Conservation (phyloP, 64 coral and sea anemone genomes). For the Montipora sp. region DNA sequence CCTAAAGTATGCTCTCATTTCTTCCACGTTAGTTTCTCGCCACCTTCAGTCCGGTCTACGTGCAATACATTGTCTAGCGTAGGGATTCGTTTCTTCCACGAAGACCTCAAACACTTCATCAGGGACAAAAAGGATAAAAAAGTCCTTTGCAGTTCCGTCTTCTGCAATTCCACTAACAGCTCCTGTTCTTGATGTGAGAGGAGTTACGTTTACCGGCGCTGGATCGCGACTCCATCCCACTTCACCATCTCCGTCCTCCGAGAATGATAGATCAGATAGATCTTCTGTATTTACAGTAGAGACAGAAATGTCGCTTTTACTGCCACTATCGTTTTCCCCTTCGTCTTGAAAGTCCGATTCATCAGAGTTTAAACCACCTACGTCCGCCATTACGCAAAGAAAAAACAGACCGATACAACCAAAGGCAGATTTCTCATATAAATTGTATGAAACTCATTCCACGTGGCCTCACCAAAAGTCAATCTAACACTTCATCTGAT, state of each 20-base stretch:
- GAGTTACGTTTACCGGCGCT: not conserved
- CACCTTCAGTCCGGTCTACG: slow-evolving; percentile 22
- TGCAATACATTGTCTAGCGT: slow-evolving; percentile 6
- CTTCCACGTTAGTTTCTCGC: not conserved
- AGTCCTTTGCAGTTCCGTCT: slow-evolving; percentile 40
- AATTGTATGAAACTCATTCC: slow-evolving; percentile 6
- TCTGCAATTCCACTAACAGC: slow-evolving; percentile 25
- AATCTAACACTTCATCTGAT: slow-evolving; percentile 4
- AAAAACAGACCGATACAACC: not conserved
- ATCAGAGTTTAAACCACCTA: not conserved
- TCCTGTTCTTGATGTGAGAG: slow-evolving; percentile 21
- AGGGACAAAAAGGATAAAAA: slow-evolving; percentile 33
- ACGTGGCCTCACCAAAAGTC: not conserved
- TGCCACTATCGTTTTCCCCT: slow-evolving; percentile 8
- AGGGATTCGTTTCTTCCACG: not conserved
- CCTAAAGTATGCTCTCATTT: slow-evolving; percentile 44
- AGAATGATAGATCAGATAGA: not conserved
- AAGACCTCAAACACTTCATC: slow-evolving; percentile 29
- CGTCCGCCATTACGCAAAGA: slow-evolving; percentile 8
- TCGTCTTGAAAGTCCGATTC: slow-evolving; percentile 14
- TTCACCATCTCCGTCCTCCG: not conserved
- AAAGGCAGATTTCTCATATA: not conserved
- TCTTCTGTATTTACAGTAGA: not conserved
- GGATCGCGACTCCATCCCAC: not conserved
- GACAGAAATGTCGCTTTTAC: too few species aligned